phyloP scores from a whole-genome alignment of 2,113 vertebrate species.

The Mungos mungo region DNA sequence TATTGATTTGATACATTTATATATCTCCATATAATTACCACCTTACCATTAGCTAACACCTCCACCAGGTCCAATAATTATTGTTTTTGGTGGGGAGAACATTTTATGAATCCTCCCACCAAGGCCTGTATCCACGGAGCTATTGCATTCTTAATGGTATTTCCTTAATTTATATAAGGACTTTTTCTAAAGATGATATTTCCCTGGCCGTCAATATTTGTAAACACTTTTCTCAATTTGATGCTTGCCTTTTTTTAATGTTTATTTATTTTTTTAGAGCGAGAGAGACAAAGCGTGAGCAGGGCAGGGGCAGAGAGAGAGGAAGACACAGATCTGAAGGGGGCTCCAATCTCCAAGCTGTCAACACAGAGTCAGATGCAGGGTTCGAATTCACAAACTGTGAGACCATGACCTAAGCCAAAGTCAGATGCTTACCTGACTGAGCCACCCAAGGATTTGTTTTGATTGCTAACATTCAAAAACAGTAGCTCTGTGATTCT shows the following conservation, averaged over 20 bases:
- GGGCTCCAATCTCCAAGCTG: too few species aligned
- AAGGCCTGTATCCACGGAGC: background rate
- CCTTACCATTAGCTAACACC: background rate
- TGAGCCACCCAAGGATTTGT: background rate
- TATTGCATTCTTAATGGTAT: background rate
- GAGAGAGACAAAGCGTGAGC: too few species aligned
- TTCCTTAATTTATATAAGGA: background rate
- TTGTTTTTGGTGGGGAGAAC: background rate
- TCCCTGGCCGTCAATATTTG: background rate
- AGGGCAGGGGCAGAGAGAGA: too few species aligned
- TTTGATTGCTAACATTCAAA: slow-evolving; percentile 4
- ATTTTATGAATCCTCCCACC: background rate
- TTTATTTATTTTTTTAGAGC: too few species aligned
- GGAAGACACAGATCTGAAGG: too few species aligned
- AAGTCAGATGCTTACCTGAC: too few species aligned
- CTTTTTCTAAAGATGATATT: background rate
- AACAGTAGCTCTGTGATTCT: background rate
- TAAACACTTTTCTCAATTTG: background rate
- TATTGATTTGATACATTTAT: background rate
- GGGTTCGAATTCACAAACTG: too few species aligned
- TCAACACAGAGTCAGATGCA: too few species aligned
- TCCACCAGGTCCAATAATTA: background rate
- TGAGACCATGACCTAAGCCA: too few species aligned
- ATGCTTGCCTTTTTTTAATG: background rate
- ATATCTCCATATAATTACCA: background rate